Base-by-base conservation (phyloP, 2,113 vertebrate species). In the Entelurus aequoreus region DNA sequence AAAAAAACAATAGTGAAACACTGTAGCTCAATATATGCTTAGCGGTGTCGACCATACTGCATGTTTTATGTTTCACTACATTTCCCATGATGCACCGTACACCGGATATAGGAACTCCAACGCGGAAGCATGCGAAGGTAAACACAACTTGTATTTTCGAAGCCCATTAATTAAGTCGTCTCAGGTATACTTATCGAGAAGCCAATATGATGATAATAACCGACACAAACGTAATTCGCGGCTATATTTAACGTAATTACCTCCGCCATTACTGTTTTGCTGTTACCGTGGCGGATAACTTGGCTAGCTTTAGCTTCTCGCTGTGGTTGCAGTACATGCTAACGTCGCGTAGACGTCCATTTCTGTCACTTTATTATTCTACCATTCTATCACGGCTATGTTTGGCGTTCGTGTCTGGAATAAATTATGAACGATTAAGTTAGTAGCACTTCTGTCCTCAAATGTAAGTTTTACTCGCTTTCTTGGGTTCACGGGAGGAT, bases 61-160 rank as follows among this genome's bases (percentile, higher is more conserved):
- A 11, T 57, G 10, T 44, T 5, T n/a, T 9, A 5, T 5, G 10
- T 57, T 16, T 42, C 28, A 61, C 59, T 38, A 61, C 59, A 61
- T 37, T 61, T 50, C 60, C 60, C 46, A 50, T 16, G 9, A 50
- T 48, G 15, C 60, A 10, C 15, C 47, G 7, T 5, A 10, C 59
- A 1, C 60, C 49, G 66, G 60, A 77, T 78, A 1, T 10, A n/a
- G 54, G 56, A 40, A 16, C 1, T 13, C 0, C 10, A 36, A 49
- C 11, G 10, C 62, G 75, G 79, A 81, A 86, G 48, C 8, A 90
- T 89, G 89, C 77, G 80, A 59, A 82, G 88, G 88, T 89, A 87
- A 88, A 86, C 67, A 79, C 9, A 52, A 10, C 44, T 40, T 47
- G 53, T 7, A 9, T 21, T 40, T 12, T 7, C 44, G 5, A 19